A percentile compares a stretch with the other conserved stretches of the same genome.
These are phyloP conservation scores for Hydrozoanthus tunicans DNA, from an alignment of 64 coral and sea anemone species.

Conservation along the genomic window DNA sequence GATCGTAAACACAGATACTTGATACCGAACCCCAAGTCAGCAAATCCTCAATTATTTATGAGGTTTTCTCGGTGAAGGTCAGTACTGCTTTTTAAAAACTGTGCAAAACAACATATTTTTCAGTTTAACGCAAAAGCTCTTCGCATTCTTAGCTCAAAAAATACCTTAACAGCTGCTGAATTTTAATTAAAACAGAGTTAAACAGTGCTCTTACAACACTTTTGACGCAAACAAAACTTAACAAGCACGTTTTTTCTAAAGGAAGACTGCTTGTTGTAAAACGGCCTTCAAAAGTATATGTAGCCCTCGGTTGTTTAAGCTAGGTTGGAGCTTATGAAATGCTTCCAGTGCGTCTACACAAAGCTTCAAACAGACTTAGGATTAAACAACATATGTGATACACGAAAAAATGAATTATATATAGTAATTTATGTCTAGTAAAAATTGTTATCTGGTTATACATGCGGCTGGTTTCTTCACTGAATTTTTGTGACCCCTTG, in stretches of 20 bases:
- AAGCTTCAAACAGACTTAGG: background rate
- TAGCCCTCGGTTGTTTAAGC: background rate
- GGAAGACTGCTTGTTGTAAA: background rate
- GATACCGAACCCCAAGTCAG: background rate
- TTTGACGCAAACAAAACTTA: background rate
- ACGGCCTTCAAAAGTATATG: slow-evolving; percentile 1
- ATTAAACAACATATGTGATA: background rate
- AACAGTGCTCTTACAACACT: background rate
- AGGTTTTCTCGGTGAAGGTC: slow-evolving; percentile 16
- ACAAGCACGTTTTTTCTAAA: background rate
- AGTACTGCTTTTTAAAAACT: background rate
- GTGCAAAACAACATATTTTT: background rate
- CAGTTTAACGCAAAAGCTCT: background rate
- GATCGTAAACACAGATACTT: background rate
- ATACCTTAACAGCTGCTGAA: background rate
- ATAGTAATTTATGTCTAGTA: too few relatives aligned
- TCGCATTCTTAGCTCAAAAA: background rate
- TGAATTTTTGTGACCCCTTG: background rate
- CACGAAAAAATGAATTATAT: too few relatives aligned
- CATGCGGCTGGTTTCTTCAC: background rate
- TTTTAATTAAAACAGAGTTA: background rate
- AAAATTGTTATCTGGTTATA: background rate
- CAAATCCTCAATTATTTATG: slow-evolving; percentile 35
- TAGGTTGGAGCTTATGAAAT: background rate
- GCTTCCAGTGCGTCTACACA: background rate